These are phyloP conservation scores for Paramisgurnus dabryanus DNA, from an alignment of 2,113 vertebrate genomes.

Conservation along the genomic window DNA sequence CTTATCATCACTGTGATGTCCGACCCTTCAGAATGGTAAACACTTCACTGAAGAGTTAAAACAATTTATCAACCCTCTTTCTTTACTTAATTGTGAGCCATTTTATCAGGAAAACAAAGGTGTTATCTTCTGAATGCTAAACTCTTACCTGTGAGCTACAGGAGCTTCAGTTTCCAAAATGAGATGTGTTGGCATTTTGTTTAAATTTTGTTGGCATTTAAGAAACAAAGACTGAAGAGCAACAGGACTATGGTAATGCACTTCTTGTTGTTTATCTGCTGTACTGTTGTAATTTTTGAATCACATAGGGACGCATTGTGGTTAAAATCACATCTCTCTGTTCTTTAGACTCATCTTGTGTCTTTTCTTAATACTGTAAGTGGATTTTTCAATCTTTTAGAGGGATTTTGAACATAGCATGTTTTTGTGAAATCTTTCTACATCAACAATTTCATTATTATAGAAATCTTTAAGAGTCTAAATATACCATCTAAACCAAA, in stretches of 20 bases:
- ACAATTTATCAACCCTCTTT: constrained; percentile 32
- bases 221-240: background rate
- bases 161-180: background rate
- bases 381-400: background rate
- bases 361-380: background rate
- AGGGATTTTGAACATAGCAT: background rate
- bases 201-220: background rate
- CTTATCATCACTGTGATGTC: background rate
- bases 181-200: background rate
- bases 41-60: constrained; percentile 15
- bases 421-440: background rate
- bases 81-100: constrained; percentile 30
- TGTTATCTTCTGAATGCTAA: constrained; percentile 9
- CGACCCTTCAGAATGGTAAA: background rate
- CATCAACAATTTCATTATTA: no score
- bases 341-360: background rate
- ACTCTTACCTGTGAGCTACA: background rate
- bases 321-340: background rate
- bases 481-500: no score
- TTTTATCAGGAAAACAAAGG: constrained; percentile 33
- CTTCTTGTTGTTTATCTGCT: background rate
- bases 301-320: no score
- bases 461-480: no score
- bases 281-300: background rate
- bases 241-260: background rate